Percentiles rank a stretch among this genome's conserved stretches.
Conservation (phyloP, 1,140 invertebrate species). For the Drosophila funebris region DNA sequence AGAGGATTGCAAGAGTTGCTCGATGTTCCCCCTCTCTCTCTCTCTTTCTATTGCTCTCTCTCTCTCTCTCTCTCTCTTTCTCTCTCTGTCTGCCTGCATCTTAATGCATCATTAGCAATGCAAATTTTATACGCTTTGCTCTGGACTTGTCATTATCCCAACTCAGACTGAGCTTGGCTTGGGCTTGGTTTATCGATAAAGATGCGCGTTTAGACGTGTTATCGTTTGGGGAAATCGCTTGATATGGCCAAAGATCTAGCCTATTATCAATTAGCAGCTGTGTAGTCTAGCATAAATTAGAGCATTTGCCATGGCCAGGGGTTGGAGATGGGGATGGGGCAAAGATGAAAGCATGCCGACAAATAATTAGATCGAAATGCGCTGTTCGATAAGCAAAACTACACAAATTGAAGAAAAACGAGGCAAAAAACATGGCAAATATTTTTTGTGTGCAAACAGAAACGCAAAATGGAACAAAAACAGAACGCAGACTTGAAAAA, state of each 20-base stretch:
- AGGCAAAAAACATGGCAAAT: conserved; percentile 30
- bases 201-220: neutral
- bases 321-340: neutral
- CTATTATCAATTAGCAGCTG: conserved; percentile 43
- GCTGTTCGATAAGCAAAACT: conserved; percentile 36
- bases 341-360: conserved; percentile 50
- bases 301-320: neutral
- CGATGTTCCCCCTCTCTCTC: too few species aligned
- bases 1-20: neutral
- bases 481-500: neutral
- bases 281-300: conserved; percentile 33
- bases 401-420: conserved; percentile 1
- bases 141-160: neutral
- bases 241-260: neutral
- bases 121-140: neutral
- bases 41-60: neutral
- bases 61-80: neutral
- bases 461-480: neutral
- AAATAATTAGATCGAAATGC: conserved; percentile 59
- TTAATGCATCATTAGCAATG: neutral
- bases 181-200: neutral
- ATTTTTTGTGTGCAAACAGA: conserved; percentile 21
- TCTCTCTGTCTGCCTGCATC: neutral
- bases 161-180: neutral
- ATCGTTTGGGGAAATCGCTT: neutral